Percentiles rank a stretch among this genome's conserved stretches.
phyloP scores from a whole-genome alignment of 2,888 invertebrate species.

The Aelia acuminata region DNA sequence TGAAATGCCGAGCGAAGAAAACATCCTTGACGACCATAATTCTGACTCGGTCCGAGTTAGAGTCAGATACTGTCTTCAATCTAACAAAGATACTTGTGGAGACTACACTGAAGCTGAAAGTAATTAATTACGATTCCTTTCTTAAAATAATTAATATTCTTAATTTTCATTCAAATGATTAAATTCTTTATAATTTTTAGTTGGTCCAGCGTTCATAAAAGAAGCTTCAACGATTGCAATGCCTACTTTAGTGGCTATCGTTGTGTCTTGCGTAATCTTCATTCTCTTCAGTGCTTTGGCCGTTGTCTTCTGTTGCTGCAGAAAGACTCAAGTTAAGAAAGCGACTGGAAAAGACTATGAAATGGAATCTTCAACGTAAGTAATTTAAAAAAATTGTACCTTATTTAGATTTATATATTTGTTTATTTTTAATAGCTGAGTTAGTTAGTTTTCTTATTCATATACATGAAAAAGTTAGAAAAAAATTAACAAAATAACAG shows the following conservation, averaged over 20 bases:
- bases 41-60: constrained; percentile 74
- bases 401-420: no score
- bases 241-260: constrained; percentile 83
- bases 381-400: constrained; percentile 62
- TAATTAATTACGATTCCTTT: constrained; percentile 72
- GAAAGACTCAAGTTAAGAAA: constrained; percentile 85
- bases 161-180: not conserved
- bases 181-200: constrained; percentile 71
- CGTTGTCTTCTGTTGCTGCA: constrained; percentile 88
- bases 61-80: constrained; percentile 85
- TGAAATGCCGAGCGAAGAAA: constrained; percentile 66
- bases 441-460: no score
- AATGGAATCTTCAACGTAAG: constrained; percentile 81
- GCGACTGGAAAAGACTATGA: constrained; percentile 89
- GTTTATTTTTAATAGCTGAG: no score
- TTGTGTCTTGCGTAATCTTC: constrained; percentile 86
- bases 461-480: no score
- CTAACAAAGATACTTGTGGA: constrained; percentile 86
- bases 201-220: constrained; percentile 85
- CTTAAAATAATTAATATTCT: not conserved
- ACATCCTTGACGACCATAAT: constrained; percentile 69
- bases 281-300: constrained; percentile 82
- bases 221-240: constrained; percentile 84
- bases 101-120: constrained; percentile 87
- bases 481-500: no score